Conservation (phyloP, 92 coral and sea anemone genomes). For the Micromussa lordhowensis region DNA sequence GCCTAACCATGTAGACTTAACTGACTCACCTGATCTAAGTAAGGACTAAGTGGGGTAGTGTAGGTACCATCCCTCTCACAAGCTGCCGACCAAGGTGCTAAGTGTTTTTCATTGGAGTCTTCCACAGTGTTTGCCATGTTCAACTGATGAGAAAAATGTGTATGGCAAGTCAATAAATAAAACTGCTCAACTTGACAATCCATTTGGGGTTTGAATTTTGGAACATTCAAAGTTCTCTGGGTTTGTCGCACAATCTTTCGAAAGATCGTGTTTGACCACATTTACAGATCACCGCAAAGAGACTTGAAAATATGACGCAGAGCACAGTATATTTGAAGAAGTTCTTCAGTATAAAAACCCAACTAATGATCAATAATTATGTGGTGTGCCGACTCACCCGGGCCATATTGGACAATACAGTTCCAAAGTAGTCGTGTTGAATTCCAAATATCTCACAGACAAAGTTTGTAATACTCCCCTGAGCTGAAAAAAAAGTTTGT, state of each 20-base stretch:
- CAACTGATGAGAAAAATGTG: constrained; percentile 51
- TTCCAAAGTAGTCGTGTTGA: constrained; percentile 91
- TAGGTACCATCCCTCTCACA: constrained; percentile 84
- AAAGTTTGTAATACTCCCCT: constrained; percentile 86
- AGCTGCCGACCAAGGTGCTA: constrained; percentile 95
- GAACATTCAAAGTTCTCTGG: background rate
- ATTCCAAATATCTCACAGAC: constrained; percentile 91
- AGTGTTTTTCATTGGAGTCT: constrained; percentile 95
- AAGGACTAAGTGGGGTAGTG: constrained; percentile 95
- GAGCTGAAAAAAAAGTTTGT: constrained; percentile 63
- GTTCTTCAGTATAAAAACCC: too few species aligned
- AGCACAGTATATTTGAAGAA: too few species aligned
- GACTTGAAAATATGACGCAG: too few species aligned
- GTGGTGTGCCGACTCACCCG: constrained; percentile 62
- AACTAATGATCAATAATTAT: too few species aligned
- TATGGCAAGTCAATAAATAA: background rate
- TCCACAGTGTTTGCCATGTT: constrained; percentile 95
- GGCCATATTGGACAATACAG: constrained; percentile 90
- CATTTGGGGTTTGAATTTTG: too few species aligned
- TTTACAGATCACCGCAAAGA: too few species aligned
- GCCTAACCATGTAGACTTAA: background rate
- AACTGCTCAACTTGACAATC: background rate
- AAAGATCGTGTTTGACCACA: too few species aligned
- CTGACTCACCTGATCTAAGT: constrained; percentile 82
- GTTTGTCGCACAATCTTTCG: background rate